These are phyloP conservation scores for Tribolium madens DNA, from an alignment of 1,140 invertebrate genomes.

Conservation along the genomic window DNA sequence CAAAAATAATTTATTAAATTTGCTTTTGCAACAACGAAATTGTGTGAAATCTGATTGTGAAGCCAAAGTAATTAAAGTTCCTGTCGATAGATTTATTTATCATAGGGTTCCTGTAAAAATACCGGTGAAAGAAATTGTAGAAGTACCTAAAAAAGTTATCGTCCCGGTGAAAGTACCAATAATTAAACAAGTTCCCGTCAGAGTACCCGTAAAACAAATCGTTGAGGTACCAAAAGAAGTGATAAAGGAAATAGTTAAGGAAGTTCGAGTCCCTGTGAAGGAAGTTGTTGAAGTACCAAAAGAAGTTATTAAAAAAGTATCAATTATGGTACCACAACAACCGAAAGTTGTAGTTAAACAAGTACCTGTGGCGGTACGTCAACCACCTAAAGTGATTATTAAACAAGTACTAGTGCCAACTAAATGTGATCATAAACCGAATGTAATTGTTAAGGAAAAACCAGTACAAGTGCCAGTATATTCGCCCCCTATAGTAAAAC, in stretches of 20 bases:
- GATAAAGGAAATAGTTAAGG: not conserved
- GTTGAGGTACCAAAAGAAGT: slow-evolving; percentile 17
- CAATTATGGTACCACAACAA: slow-evolving; percentile 6
- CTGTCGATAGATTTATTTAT: not conserved
- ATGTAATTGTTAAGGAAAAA: not conserved
- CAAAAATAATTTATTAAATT: not conserved
- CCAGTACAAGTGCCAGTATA: not conserved
- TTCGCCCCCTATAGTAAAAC: not conserved
- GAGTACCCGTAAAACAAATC: not conserved
- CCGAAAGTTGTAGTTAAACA: slow-evolving; percentile 35
- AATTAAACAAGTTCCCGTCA: not conserved
- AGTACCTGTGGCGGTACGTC: slow-evolving; percentile 23
- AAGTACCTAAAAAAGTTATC: not conserved
- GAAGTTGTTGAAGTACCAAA: slow-evolving; percentile 24
- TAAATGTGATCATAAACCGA: not conserved
- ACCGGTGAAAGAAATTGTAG: slow-evolving; percentile 10
- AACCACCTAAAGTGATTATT: slow-evolving; percentile 23
- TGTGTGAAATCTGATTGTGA: not conserved
- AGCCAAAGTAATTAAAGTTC: not conserved
- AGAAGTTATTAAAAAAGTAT: slow-evolving; percentile 6
- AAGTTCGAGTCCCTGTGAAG: slow-evolving; percentile 1
- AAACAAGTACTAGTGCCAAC: slow-evolving; percentile 29
- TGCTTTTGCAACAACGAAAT: not conserved
- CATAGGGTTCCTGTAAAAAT: not conserved
- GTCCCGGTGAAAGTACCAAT: not conserved